These are phyloP conservation scores for Dilophus febrilis DNA, from an alignment of 2,888 invertebrate species.

Conservation along the genomic window DNA sequence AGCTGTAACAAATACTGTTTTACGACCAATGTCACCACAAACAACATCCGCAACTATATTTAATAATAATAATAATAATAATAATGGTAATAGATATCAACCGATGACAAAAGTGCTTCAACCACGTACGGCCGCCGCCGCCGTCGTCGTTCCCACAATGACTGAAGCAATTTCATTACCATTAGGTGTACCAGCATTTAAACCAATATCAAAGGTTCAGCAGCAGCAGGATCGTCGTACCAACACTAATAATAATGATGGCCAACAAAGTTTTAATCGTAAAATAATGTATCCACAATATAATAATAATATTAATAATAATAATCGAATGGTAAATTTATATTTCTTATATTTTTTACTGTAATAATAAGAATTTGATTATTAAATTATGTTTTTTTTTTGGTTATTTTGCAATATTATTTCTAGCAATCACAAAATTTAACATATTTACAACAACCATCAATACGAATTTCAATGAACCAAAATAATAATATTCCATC, in stretches of 20 bases:
- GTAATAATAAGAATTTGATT: not conserved
- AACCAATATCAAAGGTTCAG: conserved; percentile 41
- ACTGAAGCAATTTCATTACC: conserved; percentile 38
- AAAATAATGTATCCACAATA: conserved; percentile 33
- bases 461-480: conserved; percentile 10
- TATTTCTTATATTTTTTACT: no score
- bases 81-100: not conserved
- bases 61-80: no score
- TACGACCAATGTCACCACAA: conserved; percentile 13
- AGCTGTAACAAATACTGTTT: conserved; percentile 15
- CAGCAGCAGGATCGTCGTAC: no score
- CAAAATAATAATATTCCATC: no score
- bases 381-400: not conserved
- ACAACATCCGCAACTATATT: conserved; percentile 3
- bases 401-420: not conserved
- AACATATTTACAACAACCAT: conserved; percentile 4
- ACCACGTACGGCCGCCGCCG: conserved; percentile 1
- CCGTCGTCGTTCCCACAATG: conserved; percentile 19
- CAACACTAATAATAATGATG: no score
- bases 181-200: conserved; percentile 58
- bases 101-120: conserved; percentile 4
- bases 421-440: conserved; percentile 5
- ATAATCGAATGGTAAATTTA: no score
- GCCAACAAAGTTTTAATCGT: conserved; percentile 18
- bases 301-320: no score